A percentile compares a stretch with the other conserved stretches of the same genome.
phyloP scores from a whole-genome alignment of 1,140 invertebrate species.

The Aphelinus certus region DNA sequence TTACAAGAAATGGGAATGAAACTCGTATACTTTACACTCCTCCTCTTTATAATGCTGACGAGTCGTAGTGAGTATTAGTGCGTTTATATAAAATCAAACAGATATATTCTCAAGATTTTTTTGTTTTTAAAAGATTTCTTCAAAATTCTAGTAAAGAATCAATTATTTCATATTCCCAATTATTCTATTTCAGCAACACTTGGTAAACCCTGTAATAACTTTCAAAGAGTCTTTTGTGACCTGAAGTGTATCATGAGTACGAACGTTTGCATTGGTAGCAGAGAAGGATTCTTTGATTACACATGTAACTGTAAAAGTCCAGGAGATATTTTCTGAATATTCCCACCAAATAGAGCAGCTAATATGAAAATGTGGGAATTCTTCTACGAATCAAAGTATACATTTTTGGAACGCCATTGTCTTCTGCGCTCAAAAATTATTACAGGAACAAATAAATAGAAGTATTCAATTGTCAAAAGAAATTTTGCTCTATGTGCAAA shows the following conservation, averaged over 20 bases:
- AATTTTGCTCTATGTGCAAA: too few relatives aligned
- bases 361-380: too few relatives aligned
- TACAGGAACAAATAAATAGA: not conserved
- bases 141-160: not conserved
- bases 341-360: too few relatives aligned
- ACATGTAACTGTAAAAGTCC: conserved; percentile 28
- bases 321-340: not conserved
- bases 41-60: conserved; percentile 1
- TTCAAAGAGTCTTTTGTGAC: conserved; percentile 33
- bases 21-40: not conserved
- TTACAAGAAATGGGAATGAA: conserved; percentile 14
- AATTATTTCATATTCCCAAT: conserved; percentile 4
- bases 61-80: conserved; percentile 11
- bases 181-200: conserved; percentile 15
- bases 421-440: too few relatives aligned
- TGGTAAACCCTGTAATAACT: conserved; percentile 26
- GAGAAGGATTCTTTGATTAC: conserved; percentile 32
- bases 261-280: conserved; percentile 24
- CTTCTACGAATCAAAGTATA: too few relatives aligned
- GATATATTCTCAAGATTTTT: too few relatives aligned
- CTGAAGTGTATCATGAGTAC: conserved; percentile 33
- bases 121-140: too few relatives aligned
- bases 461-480: not conserved
- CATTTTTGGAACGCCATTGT: too few relatives aligned
- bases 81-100: too few relatives aligned